Evolutionary conservation across 2,888 invertebrate genomes (phyloP), one percentile per base, ranked within the genome.

Genomic region (Leptopilina drosophilae): DNA sequence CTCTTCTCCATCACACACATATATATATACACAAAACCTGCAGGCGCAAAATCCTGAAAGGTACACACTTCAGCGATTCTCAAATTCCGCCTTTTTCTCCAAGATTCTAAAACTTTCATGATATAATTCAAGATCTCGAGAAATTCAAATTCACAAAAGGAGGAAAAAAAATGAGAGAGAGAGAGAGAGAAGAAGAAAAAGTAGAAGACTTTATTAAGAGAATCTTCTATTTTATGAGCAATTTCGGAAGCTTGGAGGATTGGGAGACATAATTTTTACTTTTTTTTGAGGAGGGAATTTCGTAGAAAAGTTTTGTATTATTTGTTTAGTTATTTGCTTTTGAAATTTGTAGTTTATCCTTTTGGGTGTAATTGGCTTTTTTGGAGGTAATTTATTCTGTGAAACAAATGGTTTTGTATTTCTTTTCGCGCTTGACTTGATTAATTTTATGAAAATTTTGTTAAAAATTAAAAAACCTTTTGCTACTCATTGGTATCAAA

Each of bases 31-130:
- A 20, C 20, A 15, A 49, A 56, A 73, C 73, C 73, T 73, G 73
- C 33, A 73, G 73, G 56, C 73, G 56, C 73, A 56, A 56, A 49
- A 73, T 53, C 73, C 73, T 56, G 73, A 73, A 56, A 73, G 73
- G 73, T 73, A 56, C 73, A 73, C 14, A 73, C 33, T 73, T 73
- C 73, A 73, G 56, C 73, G 56, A 73, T 73, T 73, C 73, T 73
- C 53, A 73, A 73, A 73, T 73, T 73, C 73, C 56, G 73, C 73
- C 73, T 73, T 62, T 20, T 59, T 69, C 73, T 14, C 20, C 49
- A 49, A 56, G 33, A 73, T 73, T 73, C 56, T 56, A 73, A 73
- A 73, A 73, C 73, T 73, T 56, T 73, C 56, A 69, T 69, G 69
- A 69, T 69, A 49, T 42, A 42, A 42, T 14, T 33, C 14, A 53